phyloP scores from a whole-genome alignment of 37 sponge, comb jelly and placozoan genomes.

The Crambe crambe region DNA sequence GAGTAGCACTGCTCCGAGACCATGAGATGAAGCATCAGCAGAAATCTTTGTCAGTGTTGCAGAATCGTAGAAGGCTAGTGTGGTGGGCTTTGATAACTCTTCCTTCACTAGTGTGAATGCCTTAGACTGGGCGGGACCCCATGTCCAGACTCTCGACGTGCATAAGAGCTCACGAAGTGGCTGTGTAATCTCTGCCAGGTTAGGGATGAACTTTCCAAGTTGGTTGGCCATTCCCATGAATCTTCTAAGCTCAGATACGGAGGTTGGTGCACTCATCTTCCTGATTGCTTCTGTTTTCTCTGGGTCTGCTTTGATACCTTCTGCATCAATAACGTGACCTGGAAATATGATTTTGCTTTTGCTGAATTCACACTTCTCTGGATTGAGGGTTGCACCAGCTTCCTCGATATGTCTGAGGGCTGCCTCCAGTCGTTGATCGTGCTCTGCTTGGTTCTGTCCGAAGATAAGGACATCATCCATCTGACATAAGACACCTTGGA shows the following conservation, averaged over 20 bases:
- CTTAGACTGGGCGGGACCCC: constrained; percentile 37
- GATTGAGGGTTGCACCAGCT: constrained; percentile 49
- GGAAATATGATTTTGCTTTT: constrained; percentile 21
- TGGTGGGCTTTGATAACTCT: constrained; percentile 43
- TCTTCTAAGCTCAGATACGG: constrained; percentile 9
- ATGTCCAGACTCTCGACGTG: constrained; percentile 28
- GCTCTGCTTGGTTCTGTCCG: constrained; percentile 25
- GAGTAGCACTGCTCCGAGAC: constrained; percentile 48
- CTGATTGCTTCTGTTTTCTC: too few relatives aligned
- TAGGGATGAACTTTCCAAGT: too few relatives aligned
- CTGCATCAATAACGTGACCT: too few relatives aligned
- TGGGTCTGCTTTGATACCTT: constrained; percentile 48
- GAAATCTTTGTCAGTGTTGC: constrained; percentile 25
- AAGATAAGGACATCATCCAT: too few relatives aligned
- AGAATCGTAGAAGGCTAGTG: constrained; percentile 42
- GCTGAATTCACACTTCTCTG: constrained; percentile 37
- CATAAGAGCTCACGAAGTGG: constrained; percentile 42
- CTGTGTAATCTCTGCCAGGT: constrained; percentile 33
- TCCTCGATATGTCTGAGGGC: constrained; percentile 17
- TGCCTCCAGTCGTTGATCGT: constrained; percentile 24
- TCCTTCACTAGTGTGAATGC: constrained; percentile 32
- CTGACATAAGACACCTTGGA: constrained; percentile 35
- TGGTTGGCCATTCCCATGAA: too few relatives aligned
- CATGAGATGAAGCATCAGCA: constrained; percentile 43
- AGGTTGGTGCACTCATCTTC: not conserved